These are phyloP conservation scores for Penaeus japonicus DNA, from an alignment of 1,140 invertebrate species.

Conservation along the genomic window DNA sequence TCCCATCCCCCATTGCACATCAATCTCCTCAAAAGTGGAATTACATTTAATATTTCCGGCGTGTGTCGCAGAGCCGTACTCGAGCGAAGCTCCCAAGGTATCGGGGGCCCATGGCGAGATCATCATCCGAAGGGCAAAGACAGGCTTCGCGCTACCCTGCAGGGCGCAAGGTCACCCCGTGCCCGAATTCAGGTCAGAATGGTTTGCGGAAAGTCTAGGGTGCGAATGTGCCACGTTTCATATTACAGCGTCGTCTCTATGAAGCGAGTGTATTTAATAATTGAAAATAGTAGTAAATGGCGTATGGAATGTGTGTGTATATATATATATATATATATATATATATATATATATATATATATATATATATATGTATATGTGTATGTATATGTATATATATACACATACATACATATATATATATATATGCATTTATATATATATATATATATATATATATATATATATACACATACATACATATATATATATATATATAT, in stretches of 20 bases:
- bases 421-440: not conserved
- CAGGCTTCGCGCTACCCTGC: constrained; percentile 72
- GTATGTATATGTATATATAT: not conserved
- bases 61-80: constrained; percentile 71
- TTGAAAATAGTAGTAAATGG: no score
- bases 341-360: no score
- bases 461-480: not conserved
- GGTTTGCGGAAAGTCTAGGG: no score
- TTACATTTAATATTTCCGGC: not conserved
- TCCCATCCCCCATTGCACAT: no score
- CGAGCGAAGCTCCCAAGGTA: constrained; percentile 70
- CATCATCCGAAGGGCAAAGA: not conserved
- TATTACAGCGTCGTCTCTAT: no score
- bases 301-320: no score
- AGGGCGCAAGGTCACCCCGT: constrained; percentile 77
- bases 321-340: no score
- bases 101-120: constrained; percentile 60
- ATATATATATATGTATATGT: no score
- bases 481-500: no score
- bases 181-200: constrained; percentile 71
- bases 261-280: no score
- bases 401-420: not conserved
- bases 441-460: not conserved
- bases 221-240: no score
- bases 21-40: no score